phyloP scores from a whole-genome alignment of 2,113 vertebrate genomes.

The Xiphophorus couchianus region DNA sequence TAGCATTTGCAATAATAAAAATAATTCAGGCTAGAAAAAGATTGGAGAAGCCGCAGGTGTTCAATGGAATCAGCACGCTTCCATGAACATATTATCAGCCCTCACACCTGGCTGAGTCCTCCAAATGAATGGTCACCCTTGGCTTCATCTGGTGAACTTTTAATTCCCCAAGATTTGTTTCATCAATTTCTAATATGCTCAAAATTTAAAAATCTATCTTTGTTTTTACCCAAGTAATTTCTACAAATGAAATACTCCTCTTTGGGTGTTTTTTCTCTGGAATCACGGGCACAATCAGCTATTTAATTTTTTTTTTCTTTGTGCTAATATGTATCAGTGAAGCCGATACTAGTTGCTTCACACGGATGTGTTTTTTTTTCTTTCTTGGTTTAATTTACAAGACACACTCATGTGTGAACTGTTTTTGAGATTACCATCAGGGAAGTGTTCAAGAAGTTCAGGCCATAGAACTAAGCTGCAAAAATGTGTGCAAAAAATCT shows the following conservation, averaged over 20 bases:
- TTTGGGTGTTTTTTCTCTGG: not conserved
- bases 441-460: not conserved
- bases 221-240: constrained; percentile 24
- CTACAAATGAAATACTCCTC: constrained; percentile 48
- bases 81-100: constrained; percentile 39
- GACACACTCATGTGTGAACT: not conserved
- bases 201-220: constrained; percentile 60
- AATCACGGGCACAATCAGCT: not conserved
- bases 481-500: not conserved
- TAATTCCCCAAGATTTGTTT: constrained; percentile 72
- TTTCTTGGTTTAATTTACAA: not conserved
- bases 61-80: constrained; percentile 15
- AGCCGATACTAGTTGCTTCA: no score
- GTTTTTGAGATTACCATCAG: not conserved
- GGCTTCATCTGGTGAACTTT: constrained; percentile 54
- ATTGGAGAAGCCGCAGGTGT: constrained; percentile 30
- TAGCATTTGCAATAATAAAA: constrained; percentile 2
- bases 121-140: constrained; percentile 57
- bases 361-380: not conserved
- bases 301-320: constrained; percentile 2
- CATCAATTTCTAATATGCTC: constrained; percentile 68
- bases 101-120: constrained; percentile 51
- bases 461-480: not conserved
- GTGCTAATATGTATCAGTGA: not conserved
- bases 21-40: constrained; percentile 11